These are phyloP conservation scores for Fundulus diaphanus DNA, from an alignment of 2,797 vertebrate species.

Conservation along the genomic window DNA sequence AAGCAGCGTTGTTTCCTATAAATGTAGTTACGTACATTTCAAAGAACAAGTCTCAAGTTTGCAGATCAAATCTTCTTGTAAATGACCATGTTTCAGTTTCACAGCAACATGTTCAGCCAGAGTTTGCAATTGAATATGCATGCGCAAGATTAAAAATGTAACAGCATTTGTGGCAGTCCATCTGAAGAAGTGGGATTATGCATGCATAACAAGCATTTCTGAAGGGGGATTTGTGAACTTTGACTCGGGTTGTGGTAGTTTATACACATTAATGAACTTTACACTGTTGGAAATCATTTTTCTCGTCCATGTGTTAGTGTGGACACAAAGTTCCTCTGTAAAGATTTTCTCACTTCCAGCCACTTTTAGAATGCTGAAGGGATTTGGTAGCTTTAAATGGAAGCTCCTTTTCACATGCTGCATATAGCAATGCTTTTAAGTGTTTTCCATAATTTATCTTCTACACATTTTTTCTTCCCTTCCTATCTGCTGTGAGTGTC, in stretches of 20 bases:
- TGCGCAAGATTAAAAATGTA: slow-evolving; percentile 24
- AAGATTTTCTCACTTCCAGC: background rate
- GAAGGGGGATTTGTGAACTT: background rate
- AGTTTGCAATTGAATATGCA: slow-evolving; percentile 30
- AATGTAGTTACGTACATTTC: background rate
- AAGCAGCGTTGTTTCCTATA: background rate
- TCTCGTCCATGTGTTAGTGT: background rate
- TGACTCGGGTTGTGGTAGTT: background rate
- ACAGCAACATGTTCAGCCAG: slow-evolving; percentile 17
- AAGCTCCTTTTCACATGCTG: too few relatives aligned
- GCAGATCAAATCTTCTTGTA: background rate
- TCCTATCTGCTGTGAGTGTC: background rate
- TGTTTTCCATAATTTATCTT: background rate
- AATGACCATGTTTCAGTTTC: background rate
- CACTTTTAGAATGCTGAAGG: background rate
- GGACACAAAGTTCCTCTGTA: background rate
- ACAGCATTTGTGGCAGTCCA: background rate
- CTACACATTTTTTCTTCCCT: background rate
- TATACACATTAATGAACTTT: background rate
- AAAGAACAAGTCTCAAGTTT: slow-evolving; percentile 7
- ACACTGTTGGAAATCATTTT: background rate
- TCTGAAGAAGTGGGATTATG: slow-evolving; percentile 4
- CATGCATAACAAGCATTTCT: background rate
- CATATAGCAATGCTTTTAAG: background rate
- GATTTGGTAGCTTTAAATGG: background rate